Conservation (phyloP, 1,140 invertebrate species). For the Sarcophaga bullata region DNA sequence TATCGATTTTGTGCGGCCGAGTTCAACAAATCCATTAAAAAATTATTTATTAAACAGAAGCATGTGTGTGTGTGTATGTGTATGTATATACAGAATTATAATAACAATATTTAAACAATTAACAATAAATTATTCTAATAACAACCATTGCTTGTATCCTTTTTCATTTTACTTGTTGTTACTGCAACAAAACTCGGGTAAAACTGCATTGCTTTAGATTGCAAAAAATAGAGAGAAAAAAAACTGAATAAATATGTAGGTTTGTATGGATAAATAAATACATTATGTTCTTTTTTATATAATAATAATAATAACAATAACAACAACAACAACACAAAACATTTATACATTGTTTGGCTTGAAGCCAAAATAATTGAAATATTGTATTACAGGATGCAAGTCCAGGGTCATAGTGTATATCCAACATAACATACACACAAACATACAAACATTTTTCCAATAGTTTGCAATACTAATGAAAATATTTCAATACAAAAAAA, state of each 20-base stretch:
- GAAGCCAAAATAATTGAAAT: conserved; percentile 29
- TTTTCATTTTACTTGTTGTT: conserved; percentile 1
- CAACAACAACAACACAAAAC: neutral
- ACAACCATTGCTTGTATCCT: conserved; percentile 30
- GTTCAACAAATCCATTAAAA: neutral
- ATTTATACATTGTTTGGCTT: conserved; percentile 2
- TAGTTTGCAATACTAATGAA: neutral
- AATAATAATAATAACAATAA: too few species aligned
- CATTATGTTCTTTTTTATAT: neutral
- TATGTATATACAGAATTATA: neutral
- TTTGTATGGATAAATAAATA: neutral
- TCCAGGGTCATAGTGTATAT: neutral
- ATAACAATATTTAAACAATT: conserved; percentile 32
- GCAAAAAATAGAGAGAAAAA: too few species aligned
- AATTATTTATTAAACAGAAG: neutral
- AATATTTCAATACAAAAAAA: neutral
- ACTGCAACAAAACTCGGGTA: neutral
- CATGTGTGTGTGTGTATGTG: neutral
- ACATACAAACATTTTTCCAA: neutral
- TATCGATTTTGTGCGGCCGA: neutral
- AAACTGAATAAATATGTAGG: neutral
- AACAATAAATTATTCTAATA: conserved; percentile 37
- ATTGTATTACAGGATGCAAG: conserved; percentile 37
- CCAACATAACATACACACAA: neutral
- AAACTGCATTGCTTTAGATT: too few species aligned